Conservation (phyloP, 2,113 vertebrate genomes). For the Orthochromis indermauri region DNA sequence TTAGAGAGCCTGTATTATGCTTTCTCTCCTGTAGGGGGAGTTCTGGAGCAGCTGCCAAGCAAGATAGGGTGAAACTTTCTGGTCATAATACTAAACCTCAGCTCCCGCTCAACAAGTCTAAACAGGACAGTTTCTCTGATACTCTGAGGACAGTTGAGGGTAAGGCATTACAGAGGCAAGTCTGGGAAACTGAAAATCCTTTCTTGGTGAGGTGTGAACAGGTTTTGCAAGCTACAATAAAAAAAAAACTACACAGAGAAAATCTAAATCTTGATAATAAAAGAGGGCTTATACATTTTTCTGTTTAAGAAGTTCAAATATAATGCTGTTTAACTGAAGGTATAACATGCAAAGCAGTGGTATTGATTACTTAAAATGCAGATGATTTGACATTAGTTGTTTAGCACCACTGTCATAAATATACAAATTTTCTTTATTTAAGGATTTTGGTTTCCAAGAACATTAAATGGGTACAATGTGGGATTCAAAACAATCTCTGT, state of each 20-base stretch:
- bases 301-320: not conserved
- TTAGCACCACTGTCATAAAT: not conserved
- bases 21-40: constrained; percentile 58
- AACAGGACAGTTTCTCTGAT: not conserved
- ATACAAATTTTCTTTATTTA: not conserved
- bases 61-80: not conserved
- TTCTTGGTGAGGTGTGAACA: not conserved
- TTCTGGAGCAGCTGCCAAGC: not conserved
- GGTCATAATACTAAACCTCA: not conserved
- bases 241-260: not conserved
- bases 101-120: constrained; percentile 1
- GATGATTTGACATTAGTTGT: not conserved
- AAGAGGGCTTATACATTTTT: not conserved
- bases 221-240: not conserved
- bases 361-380: not conserved
- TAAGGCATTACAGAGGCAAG: not conserved
- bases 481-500: not conserved
- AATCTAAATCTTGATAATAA: not conserved
- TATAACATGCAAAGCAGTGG: not conserved
- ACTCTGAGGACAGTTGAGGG: not conserved
- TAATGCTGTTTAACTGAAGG: not conserved
- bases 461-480: not conserved
- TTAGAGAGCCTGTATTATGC: not conserved
- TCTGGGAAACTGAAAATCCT: not conserved
- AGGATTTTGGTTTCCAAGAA: not conserved